phyloP scores from a whole-genome alignment of 2,888 invertebrate species.

The Belgica antarctica region DNA sequence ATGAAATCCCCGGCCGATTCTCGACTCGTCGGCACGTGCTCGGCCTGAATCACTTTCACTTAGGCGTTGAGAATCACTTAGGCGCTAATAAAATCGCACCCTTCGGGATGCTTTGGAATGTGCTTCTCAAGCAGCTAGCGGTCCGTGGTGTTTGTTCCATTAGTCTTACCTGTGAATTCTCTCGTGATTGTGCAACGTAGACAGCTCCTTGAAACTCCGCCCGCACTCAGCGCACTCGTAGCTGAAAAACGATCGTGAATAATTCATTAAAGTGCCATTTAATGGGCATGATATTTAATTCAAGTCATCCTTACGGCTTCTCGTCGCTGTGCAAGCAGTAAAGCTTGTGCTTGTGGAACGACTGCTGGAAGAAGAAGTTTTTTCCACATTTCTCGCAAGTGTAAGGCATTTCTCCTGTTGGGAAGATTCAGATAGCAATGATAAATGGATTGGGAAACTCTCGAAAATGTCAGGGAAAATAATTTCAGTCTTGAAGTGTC shows the following conservation, averaged over 20 bases:
- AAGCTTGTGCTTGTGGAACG: conserved; percentile 82
- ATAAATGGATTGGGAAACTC: background rate
- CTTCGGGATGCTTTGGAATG: too few species aligned
- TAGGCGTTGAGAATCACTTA: too few species aligned
- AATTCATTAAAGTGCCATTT: conserved; percentile 15
- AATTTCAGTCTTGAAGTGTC: conserved; percentile 4
- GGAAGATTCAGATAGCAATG: too few species aligned
- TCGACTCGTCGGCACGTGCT: too few species aligned
- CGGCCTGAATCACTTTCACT: too few species aligned
- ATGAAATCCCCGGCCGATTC: too few species aligned
- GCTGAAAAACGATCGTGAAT: conserved; percentile 46
- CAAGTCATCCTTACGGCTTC: conserved; percentile 62
- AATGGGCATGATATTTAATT: conserved; percentile 3
- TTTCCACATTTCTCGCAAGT: conserved; percentile 72
- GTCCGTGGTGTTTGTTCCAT: too few species aligned
- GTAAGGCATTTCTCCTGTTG: conserved; percentile 82
- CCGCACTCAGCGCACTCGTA: conserved; percentile 70
- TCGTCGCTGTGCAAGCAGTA: conserved; percentile 74
- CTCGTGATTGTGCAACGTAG: conserved; percentile 82
- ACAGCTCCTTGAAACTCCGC: conserved; percentile 79
- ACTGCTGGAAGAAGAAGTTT: conserved; percentile 86
- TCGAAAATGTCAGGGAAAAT: conserved; percentile 11
- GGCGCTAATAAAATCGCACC: too few species aligned
- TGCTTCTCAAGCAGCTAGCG: too few species aligned
- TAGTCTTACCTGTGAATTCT: conserved; percentile 62